These are phyloP conservation scores for Rutpela maculata DNA, from an alignment of 2,888 invertebrate genomes.

Conservation along the genomic window DNA sequence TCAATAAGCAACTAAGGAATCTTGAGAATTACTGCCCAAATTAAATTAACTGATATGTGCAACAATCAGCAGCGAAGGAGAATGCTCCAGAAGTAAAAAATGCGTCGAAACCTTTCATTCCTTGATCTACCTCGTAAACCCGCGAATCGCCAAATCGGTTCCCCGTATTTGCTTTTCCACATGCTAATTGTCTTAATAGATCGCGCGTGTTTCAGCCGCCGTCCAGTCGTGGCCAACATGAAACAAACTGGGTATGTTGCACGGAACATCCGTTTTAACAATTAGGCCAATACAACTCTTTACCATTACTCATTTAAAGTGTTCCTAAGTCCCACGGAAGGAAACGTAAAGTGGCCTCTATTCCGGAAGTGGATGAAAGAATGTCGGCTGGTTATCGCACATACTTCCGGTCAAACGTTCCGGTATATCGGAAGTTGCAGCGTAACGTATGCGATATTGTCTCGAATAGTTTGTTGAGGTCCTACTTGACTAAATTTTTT, in stretches of 20 bases:
- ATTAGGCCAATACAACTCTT: constrained; percentile 69
- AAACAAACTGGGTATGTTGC: constrained; percentile 56
- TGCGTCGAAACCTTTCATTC: not conserved
- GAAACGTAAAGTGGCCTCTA: constrained; percentile 73
- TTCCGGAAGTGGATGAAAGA: constrained; percentile 65
- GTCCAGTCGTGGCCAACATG: constrained; percentile 44
- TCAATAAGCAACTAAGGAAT: too few species aligned
- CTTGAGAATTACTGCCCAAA: too few species aligned
- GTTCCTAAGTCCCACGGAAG: constrained; percentile 66
- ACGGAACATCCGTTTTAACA: constrained; percentile 73
- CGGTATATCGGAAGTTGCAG: constrained; percentile 68
- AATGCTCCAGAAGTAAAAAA: not conserved
- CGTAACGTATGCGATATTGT: constrained; percentile 45
- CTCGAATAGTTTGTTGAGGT: constrained; percentile 37
- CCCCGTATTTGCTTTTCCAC: constrained; percentile 44
- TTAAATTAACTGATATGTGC: too few species aligned
- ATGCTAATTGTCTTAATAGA: constrained; percentile 57
- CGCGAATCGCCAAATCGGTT: constrained; percentile 5
- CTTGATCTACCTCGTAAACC: not conserved
- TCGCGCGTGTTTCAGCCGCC: constrained; percentile 52
- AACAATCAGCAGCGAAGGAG: too few species aligned
- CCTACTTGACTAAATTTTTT: not conserved
- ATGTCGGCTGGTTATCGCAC: constrained; percentile 70
- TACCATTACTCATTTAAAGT: constrained; percentile 70
- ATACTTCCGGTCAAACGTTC: constrained; percentile 69